Evolutionary conservation across 2,888 invertebrate genomes (phyloP).

Genomic region (Drosophila fulvimacula): DNA sequence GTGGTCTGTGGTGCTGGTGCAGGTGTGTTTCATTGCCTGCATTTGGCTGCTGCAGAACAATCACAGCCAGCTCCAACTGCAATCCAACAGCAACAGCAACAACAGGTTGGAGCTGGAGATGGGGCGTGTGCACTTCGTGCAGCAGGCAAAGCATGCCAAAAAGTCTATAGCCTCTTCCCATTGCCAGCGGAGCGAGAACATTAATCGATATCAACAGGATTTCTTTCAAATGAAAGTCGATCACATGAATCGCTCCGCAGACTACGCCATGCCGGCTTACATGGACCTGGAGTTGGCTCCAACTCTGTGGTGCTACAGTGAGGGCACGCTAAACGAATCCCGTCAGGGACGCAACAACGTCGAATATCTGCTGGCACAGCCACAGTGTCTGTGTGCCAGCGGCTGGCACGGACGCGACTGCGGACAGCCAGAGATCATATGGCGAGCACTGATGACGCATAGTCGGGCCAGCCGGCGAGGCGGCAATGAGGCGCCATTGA

Average conservation of each 20-base stretch:
- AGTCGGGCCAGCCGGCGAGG: slow-evolving; percentile 57
- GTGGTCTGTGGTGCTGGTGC: slow-evolving; percentile 81
- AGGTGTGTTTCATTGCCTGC: slow-evolving; percentile 81
- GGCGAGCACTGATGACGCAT: slow-evolving; percentile 87
- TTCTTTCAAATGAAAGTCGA: slow-evolving; percentile 68
- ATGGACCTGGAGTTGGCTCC: slow-evolving; percentile 55
- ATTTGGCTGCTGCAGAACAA: slow-evolving; percentile 82
- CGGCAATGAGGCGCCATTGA: slow-evolving; percentile 82
- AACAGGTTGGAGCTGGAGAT: slow-evolving; percentile 12
- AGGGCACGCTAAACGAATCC: slow-evolving; percentile 73
- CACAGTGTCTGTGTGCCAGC: slow-evolving; percentile 86
- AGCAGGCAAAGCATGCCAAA: slow-evolving; percentile 19
- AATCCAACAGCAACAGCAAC: slow-evolving; percentile 4
- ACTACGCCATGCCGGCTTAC: slow-evolving; percentile 63
- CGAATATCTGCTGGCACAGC: slow-evolving; percentile 62
- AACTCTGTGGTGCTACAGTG: slow-evolving; percentile 77
- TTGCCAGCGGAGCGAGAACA: slow-evolving; percentile 56
- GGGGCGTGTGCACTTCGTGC: slow-evolving; percentile 68
- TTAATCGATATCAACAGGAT: slow-evolving; percentile 67
- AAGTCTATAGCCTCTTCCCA: slow-evolving; percentile 6
- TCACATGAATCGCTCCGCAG: slow-evolving; percentile 59
- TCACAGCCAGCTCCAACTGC: slow-evolving; percentile 40
- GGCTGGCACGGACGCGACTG: slow-evolving; percentile 89
- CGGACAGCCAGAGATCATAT: slow-evolving; percentile 88
- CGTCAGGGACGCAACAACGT: slow-evolving; percentile 35